Base-by-base conservation (phyloP, 2,113 vertebrate genomes). In the Hemiprocne comata region DNA sequence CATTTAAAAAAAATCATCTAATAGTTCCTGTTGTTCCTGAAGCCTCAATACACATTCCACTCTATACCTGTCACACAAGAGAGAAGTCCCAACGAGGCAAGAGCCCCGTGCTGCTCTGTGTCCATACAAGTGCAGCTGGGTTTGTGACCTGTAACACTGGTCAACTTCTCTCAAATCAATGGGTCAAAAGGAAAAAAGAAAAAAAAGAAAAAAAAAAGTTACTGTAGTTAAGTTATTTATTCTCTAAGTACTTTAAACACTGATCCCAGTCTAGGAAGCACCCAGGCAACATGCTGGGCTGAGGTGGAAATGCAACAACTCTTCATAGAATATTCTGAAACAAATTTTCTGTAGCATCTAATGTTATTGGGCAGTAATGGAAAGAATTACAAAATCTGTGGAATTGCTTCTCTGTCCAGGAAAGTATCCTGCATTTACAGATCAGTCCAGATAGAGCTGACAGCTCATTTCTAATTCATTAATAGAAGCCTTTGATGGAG, bases 1-100 rank as follows among this genome's bases (percentile, higher is more conserved):
- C 26, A 53, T 42, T 76, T n/a, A 4, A 28, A 74, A 69, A 60
- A 34, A 34, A 18, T 11, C 19, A 17, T 17, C 28, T 10, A 4
- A 11, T 1, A 33, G n/a, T 5, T 33, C 48, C 0, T 24, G 17
- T 7, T 57, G 44, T 50, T 85, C 28, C 42, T 11, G 1, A 23
- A 70, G 60, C 15, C 33, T 53, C 46, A 17, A 8, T 1, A 16
- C 6, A 34, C 5, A 5, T 17, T 40, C 34, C 72, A 51, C 48
- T 46, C n/a, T 3, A 36, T 17, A 40, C 6, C 21, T 16, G 7
- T 33, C 42, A 5, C 50, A 29, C 26, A 13, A 8, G 26, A 44
- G 36, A n/a, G 1, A 29, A 31, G 29, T 38, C 46, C n/a, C 53
- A 17, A 2, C 24, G 3, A 20, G 40, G 62, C 70, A 57, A 17